Evolutionary conservation across 1,140 invertebrate genomes (phyloP).

Genomic region (Papilio polytes): DNA sequence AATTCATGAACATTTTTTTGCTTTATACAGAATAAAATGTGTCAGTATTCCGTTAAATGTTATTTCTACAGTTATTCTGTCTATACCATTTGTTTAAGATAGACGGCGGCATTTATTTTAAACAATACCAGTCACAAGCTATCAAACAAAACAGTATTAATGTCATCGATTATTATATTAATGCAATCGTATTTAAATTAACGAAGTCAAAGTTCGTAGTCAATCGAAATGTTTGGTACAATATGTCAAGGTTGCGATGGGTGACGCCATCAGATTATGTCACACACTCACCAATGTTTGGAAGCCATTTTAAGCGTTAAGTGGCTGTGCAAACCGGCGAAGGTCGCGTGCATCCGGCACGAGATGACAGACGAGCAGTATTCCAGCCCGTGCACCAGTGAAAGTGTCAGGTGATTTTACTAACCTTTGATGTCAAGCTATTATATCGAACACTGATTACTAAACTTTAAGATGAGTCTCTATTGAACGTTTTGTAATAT

Average conservation of each 20-base stretch:
- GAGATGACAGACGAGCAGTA: background rate
- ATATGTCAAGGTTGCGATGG: conserved; percentile 71
- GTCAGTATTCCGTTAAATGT: no score
- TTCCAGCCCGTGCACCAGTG: conserved; percentile 47
- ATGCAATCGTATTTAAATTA: conserved; percentile 31
- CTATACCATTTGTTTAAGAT: background rate
- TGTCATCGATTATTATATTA: conserved; percentile 32
- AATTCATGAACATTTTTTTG: no score
- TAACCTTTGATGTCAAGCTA: conserved; percentile 44
- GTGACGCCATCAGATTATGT: conserved; percentile 74
- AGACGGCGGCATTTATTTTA: background rate
- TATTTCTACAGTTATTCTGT: background rate
- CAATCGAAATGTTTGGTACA: conserved; percentile 46
- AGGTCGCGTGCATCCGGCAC: conserved; percentile 71
- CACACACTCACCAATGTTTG: conserved; percentile 62
- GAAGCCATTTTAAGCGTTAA: conserved; percentile 69
- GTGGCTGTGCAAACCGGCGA: conserved; percentile 62
- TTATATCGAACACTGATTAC: conserved; percentile 16
- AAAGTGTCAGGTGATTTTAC: conserved; percentile 51
- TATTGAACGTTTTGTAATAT: background rate
- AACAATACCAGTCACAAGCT: background rate
- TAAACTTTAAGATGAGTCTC: background rate
- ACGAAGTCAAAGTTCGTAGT: conserved; percentile 37
- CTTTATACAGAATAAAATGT: no score
- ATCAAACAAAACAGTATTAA: background rate